Evolutionary conservation across 2,113 vertebrate species (phyloP).

Genomic region (Megaceryle maxima): DNA sequence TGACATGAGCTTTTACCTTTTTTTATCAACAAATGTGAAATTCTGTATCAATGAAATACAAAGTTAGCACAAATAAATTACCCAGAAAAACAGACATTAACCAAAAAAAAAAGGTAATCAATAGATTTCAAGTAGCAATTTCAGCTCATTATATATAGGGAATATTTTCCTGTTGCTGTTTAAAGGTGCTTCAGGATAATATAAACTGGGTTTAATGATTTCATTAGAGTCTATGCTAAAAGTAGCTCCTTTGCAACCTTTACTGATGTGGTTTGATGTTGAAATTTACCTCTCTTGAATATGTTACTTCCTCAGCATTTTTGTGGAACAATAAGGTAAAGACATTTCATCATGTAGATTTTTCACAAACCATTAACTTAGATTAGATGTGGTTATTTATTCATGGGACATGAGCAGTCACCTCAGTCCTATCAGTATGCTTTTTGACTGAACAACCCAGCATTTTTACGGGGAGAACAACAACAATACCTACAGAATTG

Average conservation of each 20-base stretch:
- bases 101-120: background rate
- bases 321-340: background rate
- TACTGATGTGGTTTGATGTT: background rate
- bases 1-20: background rate
- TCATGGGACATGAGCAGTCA: background rate
- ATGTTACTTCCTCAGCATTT: background rate
- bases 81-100: background rate
- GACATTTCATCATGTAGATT: background rate
- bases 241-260: background rate
- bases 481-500: background rate
- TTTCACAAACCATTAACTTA: background rate
- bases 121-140: background rate
- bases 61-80: background rate
- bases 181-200: background rate
- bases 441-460: background rate
- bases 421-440: background rate
- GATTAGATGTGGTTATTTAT: background rate
- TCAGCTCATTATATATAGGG: background rate
- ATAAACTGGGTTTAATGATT: slow-evolving; percentile 1
- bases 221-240: background rate
- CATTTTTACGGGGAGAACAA: background rate
- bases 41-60: background rate
- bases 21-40: background rate
- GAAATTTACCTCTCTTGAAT: background rate
- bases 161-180: background rate